These are phyloP conservation scores for Aphelinus certus DNA, from an alignment of 1,140 invertebrate genomes.

Conservation along the genomic window DNA sequence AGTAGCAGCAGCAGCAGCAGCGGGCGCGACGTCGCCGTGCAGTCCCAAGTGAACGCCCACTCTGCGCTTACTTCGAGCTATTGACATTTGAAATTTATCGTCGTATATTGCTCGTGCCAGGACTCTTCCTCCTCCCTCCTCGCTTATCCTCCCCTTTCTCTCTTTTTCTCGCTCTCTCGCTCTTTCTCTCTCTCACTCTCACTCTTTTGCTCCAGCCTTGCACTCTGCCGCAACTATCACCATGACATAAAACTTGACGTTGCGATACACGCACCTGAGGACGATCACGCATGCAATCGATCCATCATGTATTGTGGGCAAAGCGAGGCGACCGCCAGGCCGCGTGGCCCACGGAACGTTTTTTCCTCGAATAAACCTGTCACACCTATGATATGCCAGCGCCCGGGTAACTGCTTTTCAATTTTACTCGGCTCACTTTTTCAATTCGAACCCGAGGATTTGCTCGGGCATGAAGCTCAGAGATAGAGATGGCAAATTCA, in stretches of 20 bases:
- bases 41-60: slow-evolving; percentile 22
- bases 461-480: no score
- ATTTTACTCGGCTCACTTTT: no score
- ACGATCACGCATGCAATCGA: not conserved
- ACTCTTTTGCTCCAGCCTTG: no score
- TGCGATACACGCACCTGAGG: not conserved
- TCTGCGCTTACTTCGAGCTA: slow-evolving; percentile 20
- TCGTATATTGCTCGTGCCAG: slow-evolving; percentile 29
- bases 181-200: not conserved
- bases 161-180: not conserved
- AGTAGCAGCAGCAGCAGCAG: not conserved
- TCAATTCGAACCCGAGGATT: no score
- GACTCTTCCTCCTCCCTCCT: not conserved
- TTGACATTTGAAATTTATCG: slow-evolving; percentile 33
- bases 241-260: slow-evolving; percentile 1
- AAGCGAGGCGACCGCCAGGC: no score
- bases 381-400: no score
- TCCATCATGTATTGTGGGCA: no score
- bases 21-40: slow-evolving; percentile 4
- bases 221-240: not conserved
- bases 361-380: no score
- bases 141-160: not conserved
- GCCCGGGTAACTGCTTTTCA: no score
- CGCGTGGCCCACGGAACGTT: no score
- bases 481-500: no score